Conservation (phyloP, 2,888 invertebrate genomes). For the Noctua janthe region DNA sequence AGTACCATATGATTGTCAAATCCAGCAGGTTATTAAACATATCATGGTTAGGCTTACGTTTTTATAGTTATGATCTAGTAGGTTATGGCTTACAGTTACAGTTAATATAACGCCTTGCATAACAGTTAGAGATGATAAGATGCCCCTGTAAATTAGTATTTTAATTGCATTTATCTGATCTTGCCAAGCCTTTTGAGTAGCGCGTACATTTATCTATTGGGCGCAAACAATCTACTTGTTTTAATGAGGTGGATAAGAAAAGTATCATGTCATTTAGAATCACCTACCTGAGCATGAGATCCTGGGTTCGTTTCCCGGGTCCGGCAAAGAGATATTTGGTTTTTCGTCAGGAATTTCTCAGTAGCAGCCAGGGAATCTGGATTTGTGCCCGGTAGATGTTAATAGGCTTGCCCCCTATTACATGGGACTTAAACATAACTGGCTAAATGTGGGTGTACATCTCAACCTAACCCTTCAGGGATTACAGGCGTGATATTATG, state of each 20-base stretch:
- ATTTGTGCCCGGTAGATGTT: too few species aligned
- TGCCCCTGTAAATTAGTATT: conserved; percentile 59
- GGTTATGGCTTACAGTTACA: conserved; percentile 10
- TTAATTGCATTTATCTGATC: conserved; percentile 67
- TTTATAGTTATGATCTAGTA: neutral
- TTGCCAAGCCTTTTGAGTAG: conserved; percentile 52
- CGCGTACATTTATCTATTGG: conserved; percentile 58
- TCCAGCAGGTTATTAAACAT: neutral
- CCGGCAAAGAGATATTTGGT: too few species aligned
- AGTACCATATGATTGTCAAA: neutral
- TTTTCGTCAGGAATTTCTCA: too few species aligned
- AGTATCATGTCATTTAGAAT: conserved; percentile 3
- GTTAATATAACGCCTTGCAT: conserved; percentile 42
- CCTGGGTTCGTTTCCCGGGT: too few species aligned
- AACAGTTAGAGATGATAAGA: conserved; percentile 56
- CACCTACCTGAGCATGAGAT: too few species aligned
- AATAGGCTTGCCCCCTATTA: too few species aligned
- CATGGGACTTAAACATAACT: too few species aligned
- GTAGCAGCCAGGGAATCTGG: too few species aligned
- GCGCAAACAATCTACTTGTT: conserved; percentile 43
- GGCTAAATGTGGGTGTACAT: too few species aligned
- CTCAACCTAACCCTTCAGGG: too few species aligned
- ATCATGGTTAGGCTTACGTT: neutral
- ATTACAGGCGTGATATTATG: too few species aligned
- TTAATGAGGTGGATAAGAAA: conserved; percentile 36